Conservation (phyloP, 2,113 vertebrate genomes). For the Prunella fulvescens region DNA sequence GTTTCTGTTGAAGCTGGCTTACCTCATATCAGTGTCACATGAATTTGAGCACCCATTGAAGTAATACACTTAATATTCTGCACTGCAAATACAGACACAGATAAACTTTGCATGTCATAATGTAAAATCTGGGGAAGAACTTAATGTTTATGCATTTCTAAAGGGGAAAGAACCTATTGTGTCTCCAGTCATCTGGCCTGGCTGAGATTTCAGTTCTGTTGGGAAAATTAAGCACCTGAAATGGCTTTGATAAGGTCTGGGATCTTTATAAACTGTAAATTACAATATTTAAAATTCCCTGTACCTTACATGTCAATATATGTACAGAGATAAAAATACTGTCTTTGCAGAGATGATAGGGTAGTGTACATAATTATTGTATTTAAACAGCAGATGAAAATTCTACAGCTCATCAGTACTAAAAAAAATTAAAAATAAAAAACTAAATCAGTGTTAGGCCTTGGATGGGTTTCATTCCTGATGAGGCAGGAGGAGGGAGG, state of each 20-base stretch:
- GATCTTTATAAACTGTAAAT: not conserved
- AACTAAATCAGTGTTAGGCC: not conserved
- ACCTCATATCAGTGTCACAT: not conserved
- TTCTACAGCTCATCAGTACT: not conserved
- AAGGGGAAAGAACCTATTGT: not conserved
- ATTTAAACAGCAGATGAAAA: not conserved
- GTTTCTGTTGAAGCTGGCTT: not conserved
- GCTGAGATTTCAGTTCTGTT: not conserved
- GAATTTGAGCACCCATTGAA: not conserved
- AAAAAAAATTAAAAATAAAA: not conserved
- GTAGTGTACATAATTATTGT: not conserved
- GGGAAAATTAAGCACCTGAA: not conserved
- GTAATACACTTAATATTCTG: not conserved
- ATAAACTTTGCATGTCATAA: not conserved
- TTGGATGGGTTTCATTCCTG: not conserved
- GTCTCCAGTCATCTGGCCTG: not conserved
- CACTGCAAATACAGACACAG: not conserved
- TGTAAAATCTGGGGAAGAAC: not conserved
- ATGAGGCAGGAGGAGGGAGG: not conserved
- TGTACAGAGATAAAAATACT: not conserved
- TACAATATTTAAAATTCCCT: not conserved
- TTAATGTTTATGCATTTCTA: not conserved
- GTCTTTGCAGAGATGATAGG: not conserved
- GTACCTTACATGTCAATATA: not conserved
- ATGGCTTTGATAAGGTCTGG: not conserved